Base-by-base conservation (phyloP, 2,113 vertebrate genomes). In the Apteryx owenii region DNA sequence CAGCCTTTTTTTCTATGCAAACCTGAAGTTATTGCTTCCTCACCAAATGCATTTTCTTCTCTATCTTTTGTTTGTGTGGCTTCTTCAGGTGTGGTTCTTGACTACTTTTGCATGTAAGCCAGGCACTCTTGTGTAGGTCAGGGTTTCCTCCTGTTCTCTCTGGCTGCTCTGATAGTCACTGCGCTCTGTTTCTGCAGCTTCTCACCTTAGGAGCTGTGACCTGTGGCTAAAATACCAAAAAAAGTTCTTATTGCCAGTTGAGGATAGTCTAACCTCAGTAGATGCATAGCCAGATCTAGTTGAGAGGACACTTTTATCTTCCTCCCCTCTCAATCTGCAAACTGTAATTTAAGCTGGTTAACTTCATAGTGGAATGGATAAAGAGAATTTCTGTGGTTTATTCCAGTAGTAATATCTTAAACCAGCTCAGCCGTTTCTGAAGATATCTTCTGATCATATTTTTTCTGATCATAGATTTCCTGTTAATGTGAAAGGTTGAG, bases 41-140 rank as follows among this genome's bases (percentile, higher is more conserved):
- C 23, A 21, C 0, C 0, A 84, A 33, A 15, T 68, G 46, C 0
- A 0, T 31, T 18, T 28, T 78, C n/a, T n/a, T 68, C 21, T 38
- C 36, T 38, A 38, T 54, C 48, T 70, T 17, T 38, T 23, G 25
- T 44, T 42, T 68, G 28, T 19, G 15, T 76, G 38, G 15, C 21
- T 29, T 42, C 33, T 44, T 70, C 68, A 23, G 68, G 29, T 50
- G 22, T 29, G 68, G 21, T 33, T 70, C 21, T 40, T n/a, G 4
- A 25, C 36, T 58, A 17, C 29, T 31, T 70, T 80, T 38, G 31
- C 19, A 3, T 0, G 0, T 64, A 36, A 33, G 20, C 31, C 13
- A 23, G 70, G 5, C 0, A 1, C 16, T 60, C 50, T 33, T 19
- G 10, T 44, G 18, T 62, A 12, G 29, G 36, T 29, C 48, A 9